Evolutionary conservation across 2,113 vertebrate genomes (phyloP).

Genomic region (Periophthalmus modestus): DNA sequence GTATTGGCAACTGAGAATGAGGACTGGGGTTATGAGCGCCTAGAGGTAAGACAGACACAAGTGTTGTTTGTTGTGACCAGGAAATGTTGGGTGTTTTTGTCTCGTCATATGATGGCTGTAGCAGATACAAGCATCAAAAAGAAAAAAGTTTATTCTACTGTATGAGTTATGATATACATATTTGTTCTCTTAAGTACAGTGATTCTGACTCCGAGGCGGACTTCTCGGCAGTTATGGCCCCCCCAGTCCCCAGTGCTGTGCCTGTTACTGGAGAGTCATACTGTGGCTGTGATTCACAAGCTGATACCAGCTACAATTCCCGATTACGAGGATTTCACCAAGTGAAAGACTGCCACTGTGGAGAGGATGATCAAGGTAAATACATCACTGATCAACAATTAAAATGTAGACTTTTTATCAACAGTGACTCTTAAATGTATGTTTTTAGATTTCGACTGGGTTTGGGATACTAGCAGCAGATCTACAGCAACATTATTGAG

Average conservation of each 20-base stretch:
- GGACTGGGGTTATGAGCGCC: conserved; percentile 84
- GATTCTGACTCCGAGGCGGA: conserved; percentile 93
- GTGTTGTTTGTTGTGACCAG: background rate
- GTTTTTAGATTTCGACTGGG: conserved; percentile 91
- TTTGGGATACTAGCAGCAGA: conserved; percentile 89
- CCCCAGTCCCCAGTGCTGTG: conserved; percentile 90
- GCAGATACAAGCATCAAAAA: background rate
- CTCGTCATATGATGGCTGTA: conserved; percentile 6
- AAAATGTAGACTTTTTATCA: background rate
- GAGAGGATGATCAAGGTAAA: conserved; percentile 91
- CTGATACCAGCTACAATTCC: conserved; percentile 81
- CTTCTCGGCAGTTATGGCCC: conserved; percentile 80
- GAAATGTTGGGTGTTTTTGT: background rate
- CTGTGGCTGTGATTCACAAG: conserved; percentile 90
- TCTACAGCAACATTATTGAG: conserved; percentile 88
- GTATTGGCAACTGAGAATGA: conserved; percentile 74
- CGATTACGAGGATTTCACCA: conserved; percentile 82
- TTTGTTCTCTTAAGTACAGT: conserved; percentile 81
- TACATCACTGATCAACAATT: background rate
- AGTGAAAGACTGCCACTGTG: conserved; percentile 90
- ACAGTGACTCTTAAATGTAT: background rate
- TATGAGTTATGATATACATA: background rate
- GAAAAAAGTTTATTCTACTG: background rate
- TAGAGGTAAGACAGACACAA: conserved; percentile 79
- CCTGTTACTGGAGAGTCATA: conserved; percentile 97